Evolutionary conservation across 2,888 invertebrate genomes (phyloP).

Genomic region (Lithosia quadra): DNA sequence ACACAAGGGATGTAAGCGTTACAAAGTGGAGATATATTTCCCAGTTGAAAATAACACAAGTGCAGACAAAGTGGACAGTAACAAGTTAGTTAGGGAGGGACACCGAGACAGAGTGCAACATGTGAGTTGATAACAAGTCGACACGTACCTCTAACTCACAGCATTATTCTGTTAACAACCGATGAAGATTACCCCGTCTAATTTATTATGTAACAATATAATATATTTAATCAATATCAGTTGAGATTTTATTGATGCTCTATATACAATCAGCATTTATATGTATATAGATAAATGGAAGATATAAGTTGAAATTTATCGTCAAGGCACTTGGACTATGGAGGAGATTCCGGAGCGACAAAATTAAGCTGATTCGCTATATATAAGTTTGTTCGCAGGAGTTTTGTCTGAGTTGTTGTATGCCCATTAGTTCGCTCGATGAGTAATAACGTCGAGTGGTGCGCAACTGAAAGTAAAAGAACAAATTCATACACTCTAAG

Average conservation of each 20-base stretch:
- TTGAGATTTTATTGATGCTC: conserved; percentile 29
- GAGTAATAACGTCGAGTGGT: conserved; percentile 92
- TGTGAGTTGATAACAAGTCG: conserved; percentile 49
- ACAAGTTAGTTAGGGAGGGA: conserved; percentile 44
- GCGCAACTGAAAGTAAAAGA: conserved; percentile 90
- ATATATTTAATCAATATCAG: conserved; percentile 29
- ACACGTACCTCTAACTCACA: conserved; percentile 61
- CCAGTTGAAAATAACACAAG: conserved; percentile 41
- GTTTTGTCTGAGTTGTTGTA: conserved; percentile 91
- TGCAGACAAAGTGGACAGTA: conserved; percentile 49
- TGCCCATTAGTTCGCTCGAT: conserved; percentile 91
- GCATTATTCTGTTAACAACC: conserved; percentile 26
- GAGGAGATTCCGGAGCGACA: conserved; percentile 55
- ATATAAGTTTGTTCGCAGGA: conserved; percentile 95
- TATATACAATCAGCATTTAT: conserved; percentile 24
- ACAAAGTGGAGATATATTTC: conserved; percentile 36
- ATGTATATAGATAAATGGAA: conserved; percentile 52
- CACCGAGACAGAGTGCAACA: conserved; percentile 57
- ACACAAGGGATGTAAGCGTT: conserved; percentile 37
- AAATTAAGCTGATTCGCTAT: conserved; percentile 84
- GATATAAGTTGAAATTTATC: conserved; percentile 59
- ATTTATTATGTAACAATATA: conserved; percentile 17
- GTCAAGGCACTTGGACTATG: conserved; percentile 77
- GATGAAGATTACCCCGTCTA: conserved; percentile 19
- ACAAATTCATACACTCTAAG: conserved; percentile 65